phyloP scores from a whole-genome alignment of 2,113 vertebrate species.

The Entosphenus tridentatus region DNA sequence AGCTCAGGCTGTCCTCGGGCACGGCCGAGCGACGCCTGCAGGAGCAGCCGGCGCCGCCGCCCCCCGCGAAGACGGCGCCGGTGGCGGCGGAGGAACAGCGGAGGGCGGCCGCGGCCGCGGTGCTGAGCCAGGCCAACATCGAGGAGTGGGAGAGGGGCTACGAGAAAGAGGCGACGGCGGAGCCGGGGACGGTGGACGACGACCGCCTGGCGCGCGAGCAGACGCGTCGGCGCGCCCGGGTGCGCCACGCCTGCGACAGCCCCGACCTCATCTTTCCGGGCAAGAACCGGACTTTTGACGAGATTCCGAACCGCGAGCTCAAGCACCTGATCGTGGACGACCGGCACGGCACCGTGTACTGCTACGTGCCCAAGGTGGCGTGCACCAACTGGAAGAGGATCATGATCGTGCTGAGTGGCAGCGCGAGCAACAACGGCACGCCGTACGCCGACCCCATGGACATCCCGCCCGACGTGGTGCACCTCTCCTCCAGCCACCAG shows the following conservation, averaged over 20 bases:
- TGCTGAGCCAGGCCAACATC: no score
- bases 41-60: no score
- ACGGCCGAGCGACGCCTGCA: no score
- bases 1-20: no score
- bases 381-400: constrained; percentile 95
- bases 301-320: constrained; percentile 82
- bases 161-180: no score
- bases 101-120: no score
- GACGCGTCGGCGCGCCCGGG: constrained; percentile 28
- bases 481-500: constrained; percentile 70
- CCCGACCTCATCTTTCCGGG: constrained; percentile 48
- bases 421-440: constrained; percentile 40
- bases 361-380: constrained; percentile 89
- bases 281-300: constrained; percentile 72
- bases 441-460: constrained; percentile 59
- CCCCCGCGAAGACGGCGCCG: no score
- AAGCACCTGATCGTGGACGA: constrained; percentile 91
- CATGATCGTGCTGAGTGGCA: constrained; percentile 82
- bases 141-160: no score
- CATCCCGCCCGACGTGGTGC: constrained; percentile 47
- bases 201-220: constrained; percentile 28
- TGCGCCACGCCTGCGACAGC: constrained; percentile 46
- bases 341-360: constrained; percentile 80
- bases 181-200: no score
- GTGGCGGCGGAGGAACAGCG: no score